Percentiles rank a stretch among this genome's conserved stretches.
phyloP scores from a whole-genome alignment of 2,888 invertebrate genomes.

The Harpalus rufipes region DNA sequence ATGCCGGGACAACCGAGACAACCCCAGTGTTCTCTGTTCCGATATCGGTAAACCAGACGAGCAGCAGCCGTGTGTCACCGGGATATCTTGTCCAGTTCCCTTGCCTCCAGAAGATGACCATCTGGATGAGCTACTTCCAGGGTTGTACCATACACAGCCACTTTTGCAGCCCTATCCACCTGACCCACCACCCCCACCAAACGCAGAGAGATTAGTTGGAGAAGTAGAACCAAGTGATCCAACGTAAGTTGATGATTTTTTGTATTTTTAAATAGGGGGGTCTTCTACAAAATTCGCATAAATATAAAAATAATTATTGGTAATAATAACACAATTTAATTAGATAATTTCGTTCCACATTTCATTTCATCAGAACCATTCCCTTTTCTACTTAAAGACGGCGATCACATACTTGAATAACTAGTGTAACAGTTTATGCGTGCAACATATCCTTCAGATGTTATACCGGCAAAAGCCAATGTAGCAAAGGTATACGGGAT shows the following conservation, averaged over 20 bases:
- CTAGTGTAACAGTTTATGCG: too few species aligned
- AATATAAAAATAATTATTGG: too few species aligned
- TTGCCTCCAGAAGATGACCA: constrained; percentile 76
- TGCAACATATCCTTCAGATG: too few species aligned
- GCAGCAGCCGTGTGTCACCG: constrained; percentile 86
- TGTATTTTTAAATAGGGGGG: background rate
- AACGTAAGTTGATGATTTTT: constrained; percentile 83
- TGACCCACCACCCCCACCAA: constrained; percentile 79
- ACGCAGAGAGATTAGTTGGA: constrained; percentile 85
- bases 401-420: too few species aligned
- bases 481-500: too few species aligned
- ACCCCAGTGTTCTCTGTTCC: constrained; percentile 83
- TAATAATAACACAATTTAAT: too few species aligned
- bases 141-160: constrained; percentile 83
- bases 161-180: constrained; percentile 84
- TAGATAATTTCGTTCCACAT: too few species aligned
- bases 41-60: constrained; percentile 83
- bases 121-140: constrained; percentile 81
- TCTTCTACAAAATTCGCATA: constrained; percentile 5
- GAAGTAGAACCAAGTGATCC: constrained; percentile 87
- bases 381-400: too few species aligned
- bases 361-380: too few species aligned
- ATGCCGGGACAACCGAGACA: constrained; percentile 83
- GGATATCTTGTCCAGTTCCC: constrained; percentile 82
- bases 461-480: too few species aligned